Conservation (phyloP, 1,140 invertebrate genomes). For the Lordiphosa stackelbergi region DNA sequence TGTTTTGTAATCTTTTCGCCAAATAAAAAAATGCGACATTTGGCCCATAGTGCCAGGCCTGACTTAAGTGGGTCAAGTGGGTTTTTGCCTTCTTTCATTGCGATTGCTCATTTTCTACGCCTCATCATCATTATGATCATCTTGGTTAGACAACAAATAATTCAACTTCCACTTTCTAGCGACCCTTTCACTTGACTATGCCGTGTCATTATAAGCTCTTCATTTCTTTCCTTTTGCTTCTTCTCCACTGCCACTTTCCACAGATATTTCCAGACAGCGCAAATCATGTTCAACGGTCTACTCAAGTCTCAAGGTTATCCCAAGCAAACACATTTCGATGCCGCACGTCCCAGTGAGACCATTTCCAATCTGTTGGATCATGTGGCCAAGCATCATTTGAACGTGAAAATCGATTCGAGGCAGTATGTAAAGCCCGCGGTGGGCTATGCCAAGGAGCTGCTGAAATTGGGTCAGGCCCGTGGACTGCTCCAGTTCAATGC, state of each 20-base stretch:
- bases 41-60: no score
- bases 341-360: conserved; percentile 83
- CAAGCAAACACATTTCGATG: conserved; percentile 84
- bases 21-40: no score
- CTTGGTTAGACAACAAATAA: conserved; percentile 26
- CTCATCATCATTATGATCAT: conserved; percentile 14
- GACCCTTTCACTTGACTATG: conserved; percentile 63
- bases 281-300: conserved; percentile 86
- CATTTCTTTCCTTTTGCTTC: conserved; percentile 19
- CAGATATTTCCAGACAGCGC: conserved; percentile 83
- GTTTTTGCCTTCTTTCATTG: conserved; percentile 25
- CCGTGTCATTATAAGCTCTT: conserved; percentile 45
- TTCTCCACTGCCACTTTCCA: conserved; percentile 66
- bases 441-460: conserved; percentile 83
- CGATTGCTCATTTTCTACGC: conserved; percentile 14
- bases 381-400: conserved; percentile 83
- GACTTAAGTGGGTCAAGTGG: conserved; percentile 50
- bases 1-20: no score
- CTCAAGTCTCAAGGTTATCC: conserved; percentile 86
- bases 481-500: conserved; percentile 80
- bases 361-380: conserved; percentile 83
- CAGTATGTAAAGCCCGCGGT: conserved; percentile 86
- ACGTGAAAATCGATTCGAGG: conserved; percentile 84
- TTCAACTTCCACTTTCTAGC: conserved; percentile 70
- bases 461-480: conserved; percentile 83